Conservation (phyloP, 2,888 invertebrate genomes). For the Stictocephala bisonia region DNA sequence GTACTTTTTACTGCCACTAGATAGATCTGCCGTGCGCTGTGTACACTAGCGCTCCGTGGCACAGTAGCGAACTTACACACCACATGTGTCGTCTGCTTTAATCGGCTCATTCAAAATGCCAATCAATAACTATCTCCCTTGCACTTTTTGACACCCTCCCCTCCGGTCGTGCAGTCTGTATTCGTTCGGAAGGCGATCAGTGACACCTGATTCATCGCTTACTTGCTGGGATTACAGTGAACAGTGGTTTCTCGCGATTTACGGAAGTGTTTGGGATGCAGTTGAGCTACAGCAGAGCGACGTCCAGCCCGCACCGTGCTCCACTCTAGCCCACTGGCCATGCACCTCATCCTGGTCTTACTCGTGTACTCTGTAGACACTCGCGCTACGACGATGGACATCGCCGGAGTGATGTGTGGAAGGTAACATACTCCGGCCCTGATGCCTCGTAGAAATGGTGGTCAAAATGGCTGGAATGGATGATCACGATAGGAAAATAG, state of each 20-base stretch:
- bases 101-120: conserved; percentile 57
- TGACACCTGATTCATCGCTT: neutral
- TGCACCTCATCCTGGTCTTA: neutral
- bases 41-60: conserved; percentile 28
- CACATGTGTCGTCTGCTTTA: conserved; percentile 48
- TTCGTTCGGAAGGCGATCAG: conserved; percentile 7
- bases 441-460: conserved; percentile 57
- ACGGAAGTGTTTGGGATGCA: neutral
- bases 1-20: neutral
- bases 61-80: neutral
- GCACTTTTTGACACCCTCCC: conserved; percentile 42
- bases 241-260: neutral
- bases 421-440: conserved; percentile 37
- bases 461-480: conserved; percentile 78
- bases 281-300: neutral
- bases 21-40: neutral
- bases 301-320: neutral
- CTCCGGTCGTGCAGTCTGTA: conserved; percentile 30
- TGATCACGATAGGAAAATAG: conserved; percentile 90
- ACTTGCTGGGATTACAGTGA: neutral
- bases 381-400: neutral
- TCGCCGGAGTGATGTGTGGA: neutral
- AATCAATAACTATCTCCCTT: conserved; percentile 54
- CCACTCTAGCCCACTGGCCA: neutral
- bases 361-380: neutral